These are phyloP conservation scores for Procapra przewalskii DNA, from an alignment of 2,113 vertebrate genomes.

Conservation along the genomic window DNA sequence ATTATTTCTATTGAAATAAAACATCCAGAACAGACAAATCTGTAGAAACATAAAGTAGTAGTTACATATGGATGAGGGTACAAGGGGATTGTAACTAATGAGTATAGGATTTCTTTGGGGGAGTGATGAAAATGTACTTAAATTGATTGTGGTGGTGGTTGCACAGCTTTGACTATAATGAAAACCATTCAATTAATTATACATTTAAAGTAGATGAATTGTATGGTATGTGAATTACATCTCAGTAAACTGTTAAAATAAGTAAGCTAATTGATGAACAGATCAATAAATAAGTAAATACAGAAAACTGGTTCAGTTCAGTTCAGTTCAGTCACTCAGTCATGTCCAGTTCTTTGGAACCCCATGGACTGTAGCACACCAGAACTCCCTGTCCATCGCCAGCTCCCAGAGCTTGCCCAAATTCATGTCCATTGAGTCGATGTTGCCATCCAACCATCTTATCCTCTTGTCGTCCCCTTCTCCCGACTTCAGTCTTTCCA, in stretches of 20 bases:
- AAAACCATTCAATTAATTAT: neutral
- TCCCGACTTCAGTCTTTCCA: neutral
- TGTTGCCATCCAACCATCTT: neutral
- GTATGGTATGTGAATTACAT: neutral
- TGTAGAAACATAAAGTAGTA: neutral
- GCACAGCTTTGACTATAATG: neutral
- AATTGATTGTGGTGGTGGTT: neutral
- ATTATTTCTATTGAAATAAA: neutral
- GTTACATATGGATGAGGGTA: neutral
- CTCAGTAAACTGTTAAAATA: neutral
- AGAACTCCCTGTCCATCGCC: neutral
- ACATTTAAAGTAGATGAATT: neutral
- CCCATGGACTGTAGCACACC: neutral
- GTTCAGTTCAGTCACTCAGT: neutral
- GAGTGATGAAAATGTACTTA: neutral
- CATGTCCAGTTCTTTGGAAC: neutral
- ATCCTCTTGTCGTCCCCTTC: neutral
- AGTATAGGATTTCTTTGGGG: neutral
- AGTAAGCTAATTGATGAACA: neutral
- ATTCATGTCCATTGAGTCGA: neutral
- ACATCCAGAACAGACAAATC: neutral
- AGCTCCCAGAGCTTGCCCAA: neutral
- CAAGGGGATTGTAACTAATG: neutral
- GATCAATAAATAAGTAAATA: neutral
- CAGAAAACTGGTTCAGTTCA: neutral